These are phyloP conservation scores for Teleogryllus occipitalis DNA, from an alignment of 1,140 invertebrate species.

Conservation along the genomic window DNA sequence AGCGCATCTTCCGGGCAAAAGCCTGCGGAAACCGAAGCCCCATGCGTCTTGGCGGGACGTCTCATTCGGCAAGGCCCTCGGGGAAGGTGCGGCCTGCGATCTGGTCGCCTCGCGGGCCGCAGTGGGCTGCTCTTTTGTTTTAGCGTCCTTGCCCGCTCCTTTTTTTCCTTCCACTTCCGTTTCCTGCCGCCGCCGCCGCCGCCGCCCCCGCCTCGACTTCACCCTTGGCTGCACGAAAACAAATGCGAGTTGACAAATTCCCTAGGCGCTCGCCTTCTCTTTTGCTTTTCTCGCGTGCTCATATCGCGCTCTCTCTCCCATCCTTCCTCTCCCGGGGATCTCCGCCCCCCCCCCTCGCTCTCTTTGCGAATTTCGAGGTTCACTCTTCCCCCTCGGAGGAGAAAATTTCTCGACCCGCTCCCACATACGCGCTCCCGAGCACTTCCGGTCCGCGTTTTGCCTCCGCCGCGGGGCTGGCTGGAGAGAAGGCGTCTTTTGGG, in stretches of 20 bases:
- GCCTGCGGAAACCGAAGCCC: no score
- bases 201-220: neutral
- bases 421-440: no score
- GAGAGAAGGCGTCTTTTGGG: no score
- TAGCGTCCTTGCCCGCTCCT: neutral
- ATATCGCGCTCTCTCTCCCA: neutral
- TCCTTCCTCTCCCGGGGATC: neutral
- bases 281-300: no score
- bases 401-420: neutral
- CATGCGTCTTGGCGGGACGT: no score
- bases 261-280: no score
- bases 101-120: no score
- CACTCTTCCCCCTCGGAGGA: neutral
- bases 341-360: neutral
- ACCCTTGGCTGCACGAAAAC: neutral
- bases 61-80: no score
- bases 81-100: no score
- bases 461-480: no score
- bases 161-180: neutral
- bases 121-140: neutral
- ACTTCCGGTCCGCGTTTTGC: no score
- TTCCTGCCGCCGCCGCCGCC: neutral
- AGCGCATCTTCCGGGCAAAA: no score
- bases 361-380: neutral
- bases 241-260: constrained; percentile 4